Base-by-base conservation (phyloP, 2,888 invertebrate species). In the Sarcophaga subvicina region DNA sequence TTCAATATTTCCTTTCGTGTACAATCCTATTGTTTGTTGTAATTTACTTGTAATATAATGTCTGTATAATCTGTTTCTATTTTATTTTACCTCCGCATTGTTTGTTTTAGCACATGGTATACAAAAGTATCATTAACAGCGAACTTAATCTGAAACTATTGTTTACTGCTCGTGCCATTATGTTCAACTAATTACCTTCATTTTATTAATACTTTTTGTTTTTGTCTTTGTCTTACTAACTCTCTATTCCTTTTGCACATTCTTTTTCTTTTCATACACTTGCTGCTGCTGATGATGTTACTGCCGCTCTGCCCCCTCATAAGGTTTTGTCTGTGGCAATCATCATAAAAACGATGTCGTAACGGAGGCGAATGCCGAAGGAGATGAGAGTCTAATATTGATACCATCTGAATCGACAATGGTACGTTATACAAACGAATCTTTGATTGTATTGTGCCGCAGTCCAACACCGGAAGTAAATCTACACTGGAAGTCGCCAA, bases 401-500 rank as follows among this genome's bases (percentile, higher is more conserved):
- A 92, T 91, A 86, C 93, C 93, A 79, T 90, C 90, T 86, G 91
- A 91, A 80, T 89, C 90, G 27, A 92, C 93, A 83, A 91, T 94
- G 69, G 93, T 94, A 54, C 93, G 93, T 66, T 94, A 93, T 86
- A 93, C 93, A 87, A 94, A 94, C 89, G 93, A 94, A 85, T 93
- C 94, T 37, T 93, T 94, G 89, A 93, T 94, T 86, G 93, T 94
- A 17, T 90, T 92, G 71, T 94, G 94, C 86, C 91, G 90, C 81
- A 91, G 91, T 54, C 89, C 91, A 75, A 88, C 90, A 76, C 85
- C 91, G 78, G 91, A 91, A 76, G 90, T 90, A 66, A 91, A 91
- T 87, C 89, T 93, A 83, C 91, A 91, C 76, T 93, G 94, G 94
- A 90, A 92, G 88, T 93, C 92, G 86, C 94, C 94, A 59, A 92